Conservation (phyloP, 2,113 vertebrate species). For the Rhizomys pruinosus region DNA sequence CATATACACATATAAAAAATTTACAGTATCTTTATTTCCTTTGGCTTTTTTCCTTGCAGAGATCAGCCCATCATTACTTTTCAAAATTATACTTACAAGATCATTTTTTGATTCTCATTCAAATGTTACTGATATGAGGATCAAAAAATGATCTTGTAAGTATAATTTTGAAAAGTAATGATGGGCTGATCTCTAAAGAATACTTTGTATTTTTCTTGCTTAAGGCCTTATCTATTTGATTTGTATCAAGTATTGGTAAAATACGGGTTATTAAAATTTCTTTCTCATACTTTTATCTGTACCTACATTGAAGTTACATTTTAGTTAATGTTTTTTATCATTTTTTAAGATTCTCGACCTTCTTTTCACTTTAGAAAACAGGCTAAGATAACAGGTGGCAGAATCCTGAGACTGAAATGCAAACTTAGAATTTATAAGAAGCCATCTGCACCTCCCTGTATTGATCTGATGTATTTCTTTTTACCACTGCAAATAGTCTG, state of each 20-base stretch:
- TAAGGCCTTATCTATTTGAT: constrained; percentile 16
- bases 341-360: constrained; percentile 6
- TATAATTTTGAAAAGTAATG: constrained; percentile 57
- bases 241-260: not conserved
- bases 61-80: constrained; percentile 37
- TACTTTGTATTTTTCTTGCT: constrained; percentile 36
- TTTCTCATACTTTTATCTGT: not conserved
- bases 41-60: constrained; percentile 59
- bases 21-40: constrained; percentile 59
- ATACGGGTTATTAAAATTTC: not conserved
- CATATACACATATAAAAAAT: constrained; percentile 53
- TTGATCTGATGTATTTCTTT: constrained; percentile 22
- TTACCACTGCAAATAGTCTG: not conserved
- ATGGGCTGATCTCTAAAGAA: not conserved
- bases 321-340: constrained; percentile 18
- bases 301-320: not conserved
- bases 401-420: not conserved
- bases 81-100: constrained; percentile 53
- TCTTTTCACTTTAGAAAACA: constrained; percentile 39
- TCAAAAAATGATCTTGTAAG: constrained; percentile 33
- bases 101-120: not conserved
- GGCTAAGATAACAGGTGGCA: not conserved
- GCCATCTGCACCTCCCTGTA: not conserved
- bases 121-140: constrained; percentile 19
- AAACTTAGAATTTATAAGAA: not conserved